These are phyloP conservation scores for Remorina albescens DNA, from an alignment of 2,797 vertebrate genomes.

Conservation along the genomic window DNA sequence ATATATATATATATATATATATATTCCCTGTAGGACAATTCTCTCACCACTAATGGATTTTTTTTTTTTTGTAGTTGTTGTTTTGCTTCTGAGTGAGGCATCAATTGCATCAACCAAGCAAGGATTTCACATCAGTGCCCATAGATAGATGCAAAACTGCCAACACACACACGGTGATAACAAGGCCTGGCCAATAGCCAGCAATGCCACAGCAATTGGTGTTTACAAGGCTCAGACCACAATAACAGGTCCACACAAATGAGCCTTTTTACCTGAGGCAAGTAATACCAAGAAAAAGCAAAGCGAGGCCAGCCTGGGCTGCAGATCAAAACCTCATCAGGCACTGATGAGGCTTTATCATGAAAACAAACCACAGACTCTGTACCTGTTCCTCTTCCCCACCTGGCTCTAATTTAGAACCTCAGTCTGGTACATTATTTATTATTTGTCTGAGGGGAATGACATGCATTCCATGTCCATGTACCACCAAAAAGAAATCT, in stretches of 20 bases:
- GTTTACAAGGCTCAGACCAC: constrained; percentile 51
- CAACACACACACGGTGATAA: constrained; percentile 13
- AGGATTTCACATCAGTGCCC: constrained; percentile 25
- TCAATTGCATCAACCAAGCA: constrained; percentile 29
- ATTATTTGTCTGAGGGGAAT: neutral
- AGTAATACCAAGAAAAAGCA: constrained; percentile 21
- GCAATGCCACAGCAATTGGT: constrained; percentile 30
- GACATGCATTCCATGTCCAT: neutral
- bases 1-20: too few relatives aligned
- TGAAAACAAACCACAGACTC: neutral
- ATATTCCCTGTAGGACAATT: constrained; percentile 37
- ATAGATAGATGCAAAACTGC: constrained; percentile 27
- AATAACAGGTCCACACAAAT: constrained; percentile 36
- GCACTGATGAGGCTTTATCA: constrained; percentile 16
- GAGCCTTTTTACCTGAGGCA: constrained; percentile 36
- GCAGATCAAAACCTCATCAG: constrained; percentile 37
- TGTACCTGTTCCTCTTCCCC: constrained; percentile 20
- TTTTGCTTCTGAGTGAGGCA: constrained; percentile 51
- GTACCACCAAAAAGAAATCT: too few relatives aligned
- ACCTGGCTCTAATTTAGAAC: constrained; percentile 3
- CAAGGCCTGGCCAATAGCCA: constrained; percentile 30
- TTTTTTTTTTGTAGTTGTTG: constrained; percentile 21
- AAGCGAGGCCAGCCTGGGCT: neutral
- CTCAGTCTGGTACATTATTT: neutral
- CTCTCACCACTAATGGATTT: constrained; percentile 53